Evolutionary conservation across 1,140 invertebrate species (phyloP), one percentile per base, ranked within the genome.

Genomic region (Drosophila setifemur): DNA sequence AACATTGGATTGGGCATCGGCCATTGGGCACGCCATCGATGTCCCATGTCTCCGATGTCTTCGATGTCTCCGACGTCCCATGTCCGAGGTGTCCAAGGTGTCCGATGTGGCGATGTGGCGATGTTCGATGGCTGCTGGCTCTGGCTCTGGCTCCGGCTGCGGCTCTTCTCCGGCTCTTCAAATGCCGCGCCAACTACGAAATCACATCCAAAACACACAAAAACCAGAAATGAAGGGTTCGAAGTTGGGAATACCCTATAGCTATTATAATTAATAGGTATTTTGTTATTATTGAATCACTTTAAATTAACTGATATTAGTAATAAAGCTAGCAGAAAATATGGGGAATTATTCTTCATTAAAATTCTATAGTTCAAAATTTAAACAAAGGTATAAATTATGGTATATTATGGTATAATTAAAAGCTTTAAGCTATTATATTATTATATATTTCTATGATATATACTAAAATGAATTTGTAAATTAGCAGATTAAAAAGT

Each of bases 141-240:
- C 44, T n/a, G n/a, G n/a, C n/a, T n/a, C n/a, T n/a, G n/a, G n/a
- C n/a, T n/a, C n/a, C n/a, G 66, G 69, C 53, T 72, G 73, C 63
- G 72, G 73, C 48, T 61, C 44, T 48, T 37, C 68, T 63, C 11
- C 55, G 11, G 39, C 57, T 74, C 60, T 60, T 70, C 74, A 78
- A 77, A 78, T 72, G 54, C 64, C 76, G 70, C 64, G 79, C 79
- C 79, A 83, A 83, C 79, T 67, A 72, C 70, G 52, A 83, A 78
- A 85, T 71, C 64, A 85, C 79, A 78, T 74, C 79, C 63, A 82
- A 60, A 2, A 2, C 21, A 63, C 48, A 50, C 33, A 74, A 68
- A 74, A 21, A 2, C 9, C 69, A 66, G 44, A 57, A 21, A 52
- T 4, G 9, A 4, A 4, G 4, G 7, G 11, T 7, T n/a, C 19